Percentiles rank a stretch among this genome's conserved stretches.
Evolutionary conservation across 2,113 vertebrate species (phyloP).

Genomic region (Tinamus guttatus): DNA sequence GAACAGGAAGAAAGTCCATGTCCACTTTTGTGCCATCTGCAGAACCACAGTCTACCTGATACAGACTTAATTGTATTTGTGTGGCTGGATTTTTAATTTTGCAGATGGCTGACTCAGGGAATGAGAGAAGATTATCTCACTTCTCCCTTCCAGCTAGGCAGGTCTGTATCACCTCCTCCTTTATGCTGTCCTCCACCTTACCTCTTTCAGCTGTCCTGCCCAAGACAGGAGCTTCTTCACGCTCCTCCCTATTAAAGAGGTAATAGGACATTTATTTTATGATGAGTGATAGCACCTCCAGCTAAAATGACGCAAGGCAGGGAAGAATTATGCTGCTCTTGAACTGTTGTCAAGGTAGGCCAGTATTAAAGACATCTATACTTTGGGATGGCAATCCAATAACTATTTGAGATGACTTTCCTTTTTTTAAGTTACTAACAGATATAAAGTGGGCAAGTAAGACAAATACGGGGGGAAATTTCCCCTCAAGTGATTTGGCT

Average conservation of each 20-base stretch:
- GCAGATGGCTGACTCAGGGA: background rate
- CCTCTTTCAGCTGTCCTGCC: background rate
- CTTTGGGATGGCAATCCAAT: background rate
- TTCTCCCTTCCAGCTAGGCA: background rate
- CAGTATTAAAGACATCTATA: background rate
- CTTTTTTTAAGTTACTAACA: background rate
- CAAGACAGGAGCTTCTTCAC: background rate
- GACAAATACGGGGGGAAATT: background rate
- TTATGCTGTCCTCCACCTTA: background rate
- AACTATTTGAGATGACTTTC: background rate
- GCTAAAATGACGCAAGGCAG: background rate
- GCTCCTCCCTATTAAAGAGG: background rate
- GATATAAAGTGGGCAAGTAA: background rate
- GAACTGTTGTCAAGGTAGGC: background rate
- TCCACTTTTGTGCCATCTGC: background rate
- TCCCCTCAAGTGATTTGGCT: background rate
- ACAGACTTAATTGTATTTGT: background rate
- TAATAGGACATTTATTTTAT: fast-evolving
- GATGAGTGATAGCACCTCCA: background rate
- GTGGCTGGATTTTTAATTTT: background rate
- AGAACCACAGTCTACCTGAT: background rate
- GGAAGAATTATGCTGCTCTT: background rate
- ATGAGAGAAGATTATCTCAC: background rate
- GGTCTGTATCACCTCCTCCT: background rate
- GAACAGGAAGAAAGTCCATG: background rate